phyloP scores from a whole-genome alignment of 2,113 vertebrate genomes.

The Dasyornis broadbenti region DNA sequence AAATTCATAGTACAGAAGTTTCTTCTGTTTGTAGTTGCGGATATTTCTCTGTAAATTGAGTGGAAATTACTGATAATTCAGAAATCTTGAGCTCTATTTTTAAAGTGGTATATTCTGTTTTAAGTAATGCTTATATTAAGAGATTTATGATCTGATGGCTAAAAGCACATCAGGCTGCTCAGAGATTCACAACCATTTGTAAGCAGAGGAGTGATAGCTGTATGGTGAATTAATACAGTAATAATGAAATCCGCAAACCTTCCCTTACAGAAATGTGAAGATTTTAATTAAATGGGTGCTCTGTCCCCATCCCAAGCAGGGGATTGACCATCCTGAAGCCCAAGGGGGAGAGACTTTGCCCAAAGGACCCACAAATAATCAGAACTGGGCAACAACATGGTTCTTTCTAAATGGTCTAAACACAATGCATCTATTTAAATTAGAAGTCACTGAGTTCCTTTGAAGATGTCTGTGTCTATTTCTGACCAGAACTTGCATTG shows the following conservation, averaged over 20 bases:
- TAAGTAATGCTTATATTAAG: neutral
- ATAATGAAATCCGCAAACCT: neutral
- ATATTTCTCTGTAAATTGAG: neutral
- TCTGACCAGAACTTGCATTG: neutral
- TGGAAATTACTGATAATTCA: neutral
- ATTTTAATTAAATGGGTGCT: neutral
- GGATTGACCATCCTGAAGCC: neutral
- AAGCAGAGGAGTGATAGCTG: neutral
- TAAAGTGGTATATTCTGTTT: neutral
- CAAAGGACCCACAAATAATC: neutral
- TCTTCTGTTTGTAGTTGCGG: neutral
- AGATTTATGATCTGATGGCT: neutral
- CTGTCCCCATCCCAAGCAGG: neutral
- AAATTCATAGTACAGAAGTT: rapidly evolving
- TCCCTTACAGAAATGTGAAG: neutral
- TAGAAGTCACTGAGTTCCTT: neutral
- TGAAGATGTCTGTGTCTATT: neutral
- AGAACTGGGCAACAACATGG: neutral
- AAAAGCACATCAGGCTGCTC: neutral
- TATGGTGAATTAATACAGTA: neutral
- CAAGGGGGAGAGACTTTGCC: neutral
- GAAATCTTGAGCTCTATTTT: neutral
- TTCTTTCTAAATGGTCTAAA: neutral
- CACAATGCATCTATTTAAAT: neutral
- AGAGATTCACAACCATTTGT: neutral